phyloP scores from a whole-genome alignment of 1,140 invertebrate species.

The Cyclargus thomasi region DNA sequence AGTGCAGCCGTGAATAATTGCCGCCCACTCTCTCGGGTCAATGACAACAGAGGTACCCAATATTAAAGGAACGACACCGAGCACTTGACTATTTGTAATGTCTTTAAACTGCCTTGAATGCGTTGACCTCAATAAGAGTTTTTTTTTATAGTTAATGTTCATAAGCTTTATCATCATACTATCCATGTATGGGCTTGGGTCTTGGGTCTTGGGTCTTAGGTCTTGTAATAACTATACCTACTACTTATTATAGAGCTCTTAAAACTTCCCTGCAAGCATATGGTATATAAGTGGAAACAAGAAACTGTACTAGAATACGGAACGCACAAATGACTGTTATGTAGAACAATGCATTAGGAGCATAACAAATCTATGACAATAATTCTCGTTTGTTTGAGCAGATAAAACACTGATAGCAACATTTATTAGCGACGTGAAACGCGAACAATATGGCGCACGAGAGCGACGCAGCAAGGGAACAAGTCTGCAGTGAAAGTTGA shows the following conservation, averaged over 20 bases:
- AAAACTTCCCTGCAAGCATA: background rate
- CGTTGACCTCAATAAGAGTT: background rate
- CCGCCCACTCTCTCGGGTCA: conserved; percentile 54
- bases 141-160: background rate
- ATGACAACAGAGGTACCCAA: conserved; percentile 51
- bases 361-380: background rate
- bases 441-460: conserved; percentile 26
- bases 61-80: conserved; percentile 23
- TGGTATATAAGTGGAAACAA: background rate
- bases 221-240: no score
- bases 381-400: background rate
- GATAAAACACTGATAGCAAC: conserved; percentile 7
- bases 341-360: background rate
- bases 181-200: no score
- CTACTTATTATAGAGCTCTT: background rate
- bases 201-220: no score
- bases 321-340: background rate
- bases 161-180: no score
- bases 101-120: conserved; percentile 3
- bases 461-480: conserved; percentile 29
- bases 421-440: conserved; percentile 10
- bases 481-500: conserved; percentile 53
- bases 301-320: no score
- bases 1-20: conserved; percentile 53
- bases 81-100: conserved; percentile 21